Base-by-base conservation (phyloP, 1,140 invertebrate species). In the Augochlora pura region DNA sequence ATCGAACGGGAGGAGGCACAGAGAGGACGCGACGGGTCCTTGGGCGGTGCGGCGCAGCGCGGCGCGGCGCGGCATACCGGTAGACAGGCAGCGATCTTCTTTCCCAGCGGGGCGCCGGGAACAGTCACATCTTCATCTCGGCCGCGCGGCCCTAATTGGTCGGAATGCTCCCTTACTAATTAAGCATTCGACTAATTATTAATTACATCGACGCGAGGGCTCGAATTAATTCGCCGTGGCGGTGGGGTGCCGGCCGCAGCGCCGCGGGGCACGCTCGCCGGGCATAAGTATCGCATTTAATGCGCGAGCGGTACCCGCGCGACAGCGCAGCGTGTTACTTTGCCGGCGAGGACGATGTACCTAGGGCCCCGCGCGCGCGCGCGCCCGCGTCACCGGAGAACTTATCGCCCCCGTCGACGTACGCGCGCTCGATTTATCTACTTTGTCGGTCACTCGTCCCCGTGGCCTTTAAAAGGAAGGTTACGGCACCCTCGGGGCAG, bases 131-230 rank as follows among this genome's bases (percentile, higher is more conserved):
- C 84, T 86, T 86, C 83, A 86, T 86, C 76, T 60, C 59, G 38
- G 39, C 10, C 32, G 75, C 14, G 27, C 64, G 60, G 84, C 71
- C 49, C 87, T 90, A 89, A 90, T 90, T 90, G 87, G 87, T 68
- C 76, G 74, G 77, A 81, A 86, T 87, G 83, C 82, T 77, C 78
- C 67, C 66, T 77, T 68, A 86, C 86, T 88, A 88, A 90, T 90
- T 89, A 90, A 87, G 80, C 87, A 87, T 86, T 83, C 86, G 87
- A 75, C 87, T 90, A 90, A 90, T 90, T 90, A 90, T 89, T 89
- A 89, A 89, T 90, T 88, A 88, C 81, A 87, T 85, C 82, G 84
- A 85, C 84, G 78, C 69, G 86, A 74, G 46, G 78, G 78, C 80
- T 82, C 82, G 85, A 88, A 90, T 90, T 89, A 88, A 89, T 89